Evolutionary conservation across 2,113 vertebrate species (phyloP).

Genomic region (Castor canadensis): DNA sequence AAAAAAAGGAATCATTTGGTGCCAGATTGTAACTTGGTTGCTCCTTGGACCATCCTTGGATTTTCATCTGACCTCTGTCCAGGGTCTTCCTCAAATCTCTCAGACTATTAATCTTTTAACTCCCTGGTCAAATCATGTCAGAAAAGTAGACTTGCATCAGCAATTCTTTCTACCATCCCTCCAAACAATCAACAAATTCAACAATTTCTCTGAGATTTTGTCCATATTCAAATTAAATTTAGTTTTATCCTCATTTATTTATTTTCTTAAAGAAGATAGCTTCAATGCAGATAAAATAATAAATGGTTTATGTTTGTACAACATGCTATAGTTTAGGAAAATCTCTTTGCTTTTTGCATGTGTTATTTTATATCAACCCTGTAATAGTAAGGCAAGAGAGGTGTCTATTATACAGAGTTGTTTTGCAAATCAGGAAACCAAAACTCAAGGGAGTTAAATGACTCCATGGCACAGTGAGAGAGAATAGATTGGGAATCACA

Average conservation of each 20-base stretch:
- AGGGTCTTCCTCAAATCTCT: neutral
- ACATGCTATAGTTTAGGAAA: neutral
- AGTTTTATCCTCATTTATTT: conserved; percentile 25
- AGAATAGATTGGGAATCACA: neutral
- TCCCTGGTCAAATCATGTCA: neutral
- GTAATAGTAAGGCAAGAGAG: neutral
- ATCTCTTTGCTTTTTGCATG: neutral
- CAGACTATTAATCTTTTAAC: neutral
- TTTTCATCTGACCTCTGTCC: neutral
- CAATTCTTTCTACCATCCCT: neutral
- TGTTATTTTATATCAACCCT: neutral
- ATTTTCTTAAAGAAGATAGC: conserved; percentile 35
- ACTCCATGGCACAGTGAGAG: neutral
- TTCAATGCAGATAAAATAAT: neutral
- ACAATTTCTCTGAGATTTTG: conserved; percentile 31
- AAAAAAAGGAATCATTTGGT: neutral
- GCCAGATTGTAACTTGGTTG: neutral
- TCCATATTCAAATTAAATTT: neutral
- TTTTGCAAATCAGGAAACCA: neutral
- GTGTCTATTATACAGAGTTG: neutral
- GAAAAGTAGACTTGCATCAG: neutral
- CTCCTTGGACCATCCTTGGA: neutral
- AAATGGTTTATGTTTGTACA: neutral
- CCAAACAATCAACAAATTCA: conserved; percentile 9
- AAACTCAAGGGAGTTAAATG: neutral